These are phyloP conservation scores for Vipera latastei DNA, from an alignment of 2,797 vertebrate genomes.

Conservation along the genomic window DNA sequence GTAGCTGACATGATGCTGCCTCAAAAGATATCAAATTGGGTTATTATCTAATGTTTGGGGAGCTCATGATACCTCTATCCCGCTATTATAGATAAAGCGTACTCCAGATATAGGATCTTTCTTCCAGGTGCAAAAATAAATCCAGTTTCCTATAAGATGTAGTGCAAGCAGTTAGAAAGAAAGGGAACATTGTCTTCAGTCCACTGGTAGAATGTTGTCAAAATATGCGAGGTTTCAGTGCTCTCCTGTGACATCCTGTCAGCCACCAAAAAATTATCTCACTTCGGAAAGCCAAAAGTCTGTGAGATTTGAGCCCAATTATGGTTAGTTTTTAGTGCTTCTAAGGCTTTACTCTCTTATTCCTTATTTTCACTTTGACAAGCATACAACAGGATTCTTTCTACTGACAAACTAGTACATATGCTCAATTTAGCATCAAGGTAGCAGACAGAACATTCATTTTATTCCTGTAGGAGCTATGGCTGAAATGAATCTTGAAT, in stretches of 20 bases:
- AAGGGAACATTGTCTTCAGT: neutral
- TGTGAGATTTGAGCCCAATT: neutral
- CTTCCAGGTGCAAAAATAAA: neutral
- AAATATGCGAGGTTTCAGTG: neutral
- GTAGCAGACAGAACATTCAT: neutral
- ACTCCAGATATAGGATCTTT: neutral
- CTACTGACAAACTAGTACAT: neutral
- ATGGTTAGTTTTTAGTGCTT: neutral
- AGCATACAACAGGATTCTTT: neutral
- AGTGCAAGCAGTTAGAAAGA: neutral
- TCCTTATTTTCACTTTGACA: neutral
- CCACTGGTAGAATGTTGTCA: neutral
- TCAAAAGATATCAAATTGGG: neutral
- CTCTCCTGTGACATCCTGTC: neutral
- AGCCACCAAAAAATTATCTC: neutral
- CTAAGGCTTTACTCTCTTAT: neutral
- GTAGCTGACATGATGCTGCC: neutral
- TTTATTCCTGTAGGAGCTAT: neutral
- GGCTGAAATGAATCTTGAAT: neutral
- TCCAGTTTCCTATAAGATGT: neutral
- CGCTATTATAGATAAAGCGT: neutral
- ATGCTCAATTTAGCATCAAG: neutral
- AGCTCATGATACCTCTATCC: neutral
- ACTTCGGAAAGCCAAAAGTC: neutral
- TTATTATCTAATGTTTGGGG: neutral